Percentiles rank a stretch among this genome's conserved stretches.
Evolutionary conservation across 1,140 invertebrate species (phyloP).

Genomic region (Lithobius niger): DNA sequence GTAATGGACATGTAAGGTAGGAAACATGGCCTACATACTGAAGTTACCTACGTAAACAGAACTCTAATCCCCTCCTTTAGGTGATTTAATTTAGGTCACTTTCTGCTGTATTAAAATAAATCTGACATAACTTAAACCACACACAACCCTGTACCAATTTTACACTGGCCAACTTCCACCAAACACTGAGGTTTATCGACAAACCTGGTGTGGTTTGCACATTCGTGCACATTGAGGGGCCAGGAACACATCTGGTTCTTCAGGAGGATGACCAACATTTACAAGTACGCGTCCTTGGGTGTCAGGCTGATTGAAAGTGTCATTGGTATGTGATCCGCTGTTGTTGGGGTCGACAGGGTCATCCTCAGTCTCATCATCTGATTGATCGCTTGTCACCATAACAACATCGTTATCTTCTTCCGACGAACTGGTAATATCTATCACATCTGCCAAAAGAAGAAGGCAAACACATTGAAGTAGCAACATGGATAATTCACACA

Average conservation of each 20-base stretch:
- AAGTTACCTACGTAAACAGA: no score
- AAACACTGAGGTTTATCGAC: no score
- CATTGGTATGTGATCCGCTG: conserved; percentile 33
- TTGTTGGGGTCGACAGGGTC: conserved; percentile 55
- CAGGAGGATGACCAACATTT: conserved; percentile 87
- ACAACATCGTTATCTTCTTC: conserved; percentile 41
- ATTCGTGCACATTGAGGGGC: conserved; percentile 80
- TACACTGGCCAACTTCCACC: no score
- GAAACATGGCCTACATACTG: no score
- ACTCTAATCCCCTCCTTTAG: no score
- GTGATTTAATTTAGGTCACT: no score
- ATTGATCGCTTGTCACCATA: conserved; percentile 19
- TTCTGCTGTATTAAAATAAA: no score
- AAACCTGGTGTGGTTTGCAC: conserved; percentile 92
- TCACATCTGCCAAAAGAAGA: not conserved
- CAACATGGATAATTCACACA: not conserved
- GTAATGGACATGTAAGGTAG: no score
- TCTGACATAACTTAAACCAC: no score
- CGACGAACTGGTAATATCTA: conserved; percentile 60
- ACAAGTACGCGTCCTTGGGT: conserved; percentile 82
- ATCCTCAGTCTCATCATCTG: conserved; percentile 25
- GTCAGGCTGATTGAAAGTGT: conserved; percentile 78
- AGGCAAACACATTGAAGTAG: not conserved
- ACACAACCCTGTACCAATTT: no score
- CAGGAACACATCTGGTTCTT: conserved; percentile 85